These are phyloP conservation scores for Oceanodroma leucorhoa DNA, from an alignment of 2,797 vertebrate species.

Conservation along the genomic window DNA sequence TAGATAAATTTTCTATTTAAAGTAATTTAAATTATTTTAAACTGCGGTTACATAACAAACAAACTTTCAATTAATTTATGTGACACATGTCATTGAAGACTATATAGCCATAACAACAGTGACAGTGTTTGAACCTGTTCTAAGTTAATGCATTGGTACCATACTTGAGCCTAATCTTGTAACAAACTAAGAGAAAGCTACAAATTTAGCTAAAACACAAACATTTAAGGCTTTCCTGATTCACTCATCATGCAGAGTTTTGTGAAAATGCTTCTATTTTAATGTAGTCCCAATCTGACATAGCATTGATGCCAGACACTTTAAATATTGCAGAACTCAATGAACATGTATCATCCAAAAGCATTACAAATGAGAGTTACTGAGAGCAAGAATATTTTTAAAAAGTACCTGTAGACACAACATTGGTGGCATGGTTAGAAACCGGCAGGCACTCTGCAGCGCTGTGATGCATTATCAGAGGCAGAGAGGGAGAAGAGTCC, in stretches of 20 bases:
- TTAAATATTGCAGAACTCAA: not conserved
- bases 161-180: not conserved
- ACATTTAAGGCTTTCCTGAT: not conserved
- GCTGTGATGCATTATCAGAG: slow-evolving; percentile 95
- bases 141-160: not conserved
- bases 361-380: not conserved
- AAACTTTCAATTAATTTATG: not conserved
- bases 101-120: not conserved
- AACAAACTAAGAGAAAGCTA: not conserved
- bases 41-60: not conserved
- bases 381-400: not conserved
- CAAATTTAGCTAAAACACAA: not conserved
- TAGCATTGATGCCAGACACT: not conserved
- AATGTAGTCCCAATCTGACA: not conserved
- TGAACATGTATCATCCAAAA: not conserved
- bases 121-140: not conserved
- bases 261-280: not conserved
- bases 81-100: not conserved
- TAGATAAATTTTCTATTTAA: not conserved
- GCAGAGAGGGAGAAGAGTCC: slow-evolving; percentile 85
- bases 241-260: not conserved
- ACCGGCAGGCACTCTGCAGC: slow-evolving; percentile 87
- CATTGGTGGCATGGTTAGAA: slow-evolving; percentile 88
- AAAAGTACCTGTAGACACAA: slow-evolving; percentile 91
- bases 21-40: not conserved